Evolutionary conservation across 2,797 vertebrate species (phyloP).

Genomic region (Catamblyrhynchus diadema): DNA sequence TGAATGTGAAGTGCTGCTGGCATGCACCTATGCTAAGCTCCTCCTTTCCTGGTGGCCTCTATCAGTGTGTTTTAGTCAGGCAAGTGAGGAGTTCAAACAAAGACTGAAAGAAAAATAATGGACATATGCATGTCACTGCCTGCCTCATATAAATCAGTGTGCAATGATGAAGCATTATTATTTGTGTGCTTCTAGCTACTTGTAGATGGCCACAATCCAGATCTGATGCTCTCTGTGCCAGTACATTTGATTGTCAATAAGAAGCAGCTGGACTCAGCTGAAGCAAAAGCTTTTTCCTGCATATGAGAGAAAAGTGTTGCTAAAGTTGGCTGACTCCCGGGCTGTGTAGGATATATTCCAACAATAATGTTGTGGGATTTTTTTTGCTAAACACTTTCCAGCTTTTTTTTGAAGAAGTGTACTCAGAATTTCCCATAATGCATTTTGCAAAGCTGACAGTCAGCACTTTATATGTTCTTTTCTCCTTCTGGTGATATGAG

Average conservation of each 20-base stretch:
- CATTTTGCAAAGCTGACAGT: not conserved
- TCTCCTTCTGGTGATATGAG: not conserved
- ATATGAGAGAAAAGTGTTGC: slow-evolving; percentile 10
- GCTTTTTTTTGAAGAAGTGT: not conserved
- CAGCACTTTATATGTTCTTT: not conserved
- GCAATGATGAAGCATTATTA: not conserved
- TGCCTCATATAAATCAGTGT: not conserved
- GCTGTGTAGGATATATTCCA: slow-evolving; percentile 1
- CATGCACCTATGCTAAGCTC: not conserved
- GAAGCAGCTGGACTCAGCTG: slow-evolving; percentile 44
- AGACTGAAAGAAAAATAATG: not conserved
- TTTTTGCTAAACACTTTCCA: not conserved
- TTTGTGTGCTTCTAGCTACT: slow-evolving; percentile 18
- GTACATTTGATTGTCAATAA: slow-evolving; percentile 44
- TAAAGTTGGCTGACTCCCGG: not conserved
- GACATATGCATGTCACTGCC: not conserved
- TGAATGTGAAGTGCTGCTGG: not conserved
- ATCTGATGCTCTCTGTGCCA: slow-evolving; percentile 9
- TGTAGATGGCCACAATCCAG: slow-evolving; percentile 26
- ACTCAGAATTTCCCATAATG: not conserved
- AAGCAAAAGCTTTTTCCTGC: slow-evolving; percentile 41
- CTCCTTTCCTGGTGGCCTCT: not conserved
- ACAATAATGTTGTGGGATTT: not conserved
- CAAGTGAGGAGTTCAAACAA: not conserved
- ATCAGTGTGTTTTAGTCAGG: not conserved